phyloP scores from a whole-genome alignment of 1,140 invertebrate genomes.

The Spodoptera litura region DNA sequence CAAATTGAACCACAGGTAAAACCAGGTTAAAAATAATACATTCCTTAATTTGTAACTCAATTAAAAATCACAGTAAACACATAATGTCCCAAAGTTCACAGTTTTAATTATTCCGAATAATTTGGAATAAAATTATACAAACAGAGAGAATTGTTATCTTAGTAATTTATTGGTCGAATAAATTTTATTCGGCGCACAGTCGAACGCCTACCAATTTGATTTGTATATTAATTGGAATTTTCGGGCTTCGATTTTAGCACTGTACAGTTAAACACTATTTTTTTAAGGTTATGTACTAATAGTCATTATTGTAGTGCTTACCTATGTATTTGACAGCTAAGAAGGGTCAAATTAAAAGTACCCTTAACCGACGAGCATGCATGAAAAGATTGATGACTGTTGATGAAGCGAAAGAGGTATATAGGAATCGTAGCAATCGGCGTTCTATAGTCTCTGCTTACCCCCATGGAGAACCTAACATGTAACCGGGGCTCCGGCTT shows the following conservation, averaged over 20 bases:
- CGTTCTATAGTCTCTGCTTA: no score
- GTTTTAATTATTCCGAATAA: constrained; percentile 3
- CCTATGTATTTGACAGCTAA: no score
- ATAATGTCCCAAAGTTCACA: not conserved
- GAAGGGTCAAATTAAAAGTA: no score
- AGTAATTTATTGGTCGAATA: constrained; percentile 46
- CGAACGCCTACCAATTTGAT: constrained; percentile 35
- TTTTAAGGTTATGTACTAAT: not conserved
- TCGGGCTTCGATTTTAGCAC: not conserved
- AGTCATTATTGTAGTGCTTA: not conserved
- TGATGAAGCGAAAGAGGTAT: no score
- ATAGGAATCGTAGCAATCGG: no score
- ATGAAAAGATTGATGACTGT: no score
- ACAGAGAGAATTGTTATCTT: constrained; percentile 35
- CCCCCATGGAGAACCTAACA: no score
- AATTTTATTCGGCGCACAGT: constrained; percentile 40
- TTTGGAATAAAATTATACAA: constrained; percentile 41
- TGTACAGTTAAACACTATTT: not conserved
- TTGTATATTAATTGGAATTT: constrained; percentile 40
- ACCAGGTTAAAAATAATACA: not conserved
- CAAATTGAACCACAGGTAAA: not conserved
- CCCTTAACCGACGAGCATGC: no score
- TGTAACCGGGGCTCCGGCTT: no score
- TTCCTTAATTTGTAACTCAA: not conserved
- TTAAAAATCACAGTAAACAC: not conserved